Conservation (phyloP, 2,888 invertebrate genomes). For the Odontocerum albicorne region DNA sequence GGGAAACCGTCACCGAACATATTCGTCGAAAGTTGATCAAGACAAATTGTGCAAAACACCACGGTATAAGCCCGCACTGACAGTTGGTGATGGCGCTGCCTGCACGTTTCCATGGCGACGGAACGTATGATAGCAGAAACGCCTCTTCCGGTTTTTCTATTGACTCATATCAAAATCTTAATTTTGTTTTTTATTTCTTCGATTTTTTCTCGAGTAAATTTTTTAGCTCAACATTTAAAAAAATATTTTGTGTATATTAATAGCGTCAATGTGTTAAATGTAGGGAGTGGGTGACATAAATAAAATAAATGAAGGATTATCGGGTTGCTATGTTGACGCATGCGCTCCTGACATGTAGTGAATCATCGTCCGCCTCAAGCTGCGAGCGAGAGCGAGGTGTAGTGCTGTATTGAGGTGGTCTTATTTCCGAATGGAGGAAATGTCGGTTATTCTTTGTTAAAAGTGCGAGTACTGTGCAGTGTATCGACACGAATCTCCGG, state of each 20-base stretch:
- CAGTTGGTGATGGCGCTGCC: too few relatives aligned
- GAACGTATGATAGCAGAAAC: conserved; percentile 32
- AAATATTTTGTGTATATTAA: too few relatives aligned
- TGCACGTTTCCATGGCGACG: conserved; percentile 32
- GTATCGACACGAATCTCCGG: background rate
- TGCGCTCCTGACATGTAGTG: conserved; percentile 28
- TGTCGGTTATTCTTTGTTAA: conserved; percentile 8
- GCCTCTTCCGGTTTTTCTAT: conserved; percentile 27
- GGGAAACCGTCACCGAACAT: too few relatives aligned
- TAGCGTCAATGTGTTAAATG: too few relatives aligned
- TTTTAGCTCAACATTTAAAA: too few relatives aligned
- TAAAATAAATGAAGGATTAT: conserved; percentile 15
- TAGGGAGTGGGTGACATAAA: too few relatives aligned
- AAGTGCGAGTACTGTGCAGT: conserved; percentile 9
- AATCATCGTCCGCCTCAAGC: conserved; percentile 30
- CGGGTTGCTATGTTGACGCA: conserved; percentile 23
- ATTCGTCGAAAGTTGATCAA: too few relatives aligned
- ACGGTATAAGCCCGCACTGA: too few relatives aligned
- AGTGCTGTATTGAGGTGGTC: conserved; percentile 2
- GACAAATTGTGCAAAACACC: too few relatives aligned
- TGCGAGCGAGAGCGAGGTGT: conserved; percentile 6
- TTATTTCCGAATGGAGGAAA: conserved; percentile 10
- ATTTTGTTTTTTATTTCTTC: too few relatives aligned
- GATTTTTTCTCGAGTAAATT: too few relatives aligned
- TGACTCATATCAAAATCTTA: background rate